A percentile compares a stretch with the other conserved stretches of the same genome.
phyloP scores from a whole-genome alignment of 2,888 invertebrate genomes.

The Sabatieria punctata region DNA sequence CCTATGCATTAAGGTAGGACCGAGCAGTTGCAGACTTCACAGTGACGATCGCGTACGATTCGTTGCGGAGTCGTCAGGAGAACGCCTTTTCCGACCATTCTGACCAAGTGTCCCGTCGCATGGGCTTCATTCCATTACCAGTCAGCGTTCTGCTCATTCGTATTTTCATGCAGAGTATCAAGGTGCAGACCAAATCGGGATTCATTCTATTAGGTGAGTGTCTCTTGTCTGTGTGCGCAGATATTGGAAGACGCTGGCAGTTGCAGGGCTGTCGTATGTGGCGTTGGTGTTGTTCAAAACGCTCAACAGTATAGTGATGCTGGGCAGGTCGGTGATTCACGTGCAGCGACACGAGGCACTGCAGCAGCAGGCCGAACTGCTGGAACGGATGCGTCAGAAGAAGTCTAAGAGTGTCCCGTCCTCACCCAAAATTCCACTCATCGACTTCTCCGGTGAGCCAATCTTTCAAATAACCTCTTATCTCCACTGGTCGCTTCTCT shows the following conservation, averaged over 20 bases:
- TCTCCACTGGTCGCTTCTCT: no score
- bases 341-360: constrained; percentile 44
- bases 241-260: not conserved
- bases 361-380: constrained; percentile 13
- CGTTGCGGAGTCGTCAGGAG: constrained; percentile 20
- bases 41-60: constrained; percentile 30
- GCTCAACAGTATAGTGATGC: constrained; percentile 47
- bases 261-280: constrained; percentile 17
- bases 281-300: constrained; percentile 12
- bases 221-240: not conserved
- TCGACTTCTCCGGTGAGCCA: constrained; percentile 21
- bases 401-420: constrained; percentile 30
- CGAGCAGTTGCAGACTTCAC: constrained; percentile 29
- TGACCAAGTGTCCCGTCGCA: constrained; percentile 72
- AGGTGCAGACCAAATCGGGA: constrained; percentile 25
- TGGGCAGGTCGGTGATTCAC: constrained; percentile 74
- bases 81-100: constrained; percentile 86
- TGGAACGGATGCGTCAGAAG: constrained; percentile 1
- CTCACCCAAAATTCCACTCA: constrained; percentile 30
- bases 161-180: constrained; percentile 63
- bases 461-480: no score
- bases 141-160: constrained; percentile 77
- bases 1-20: no score
- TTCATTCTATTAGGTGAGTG: constrained; percentile 13
- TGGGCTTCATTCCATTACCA: constrained; percentile 96